phyloP scores from a whole-genome alignment of 2,797 vertebrate genomes.

The Sebastes matsubarae region DNA sequence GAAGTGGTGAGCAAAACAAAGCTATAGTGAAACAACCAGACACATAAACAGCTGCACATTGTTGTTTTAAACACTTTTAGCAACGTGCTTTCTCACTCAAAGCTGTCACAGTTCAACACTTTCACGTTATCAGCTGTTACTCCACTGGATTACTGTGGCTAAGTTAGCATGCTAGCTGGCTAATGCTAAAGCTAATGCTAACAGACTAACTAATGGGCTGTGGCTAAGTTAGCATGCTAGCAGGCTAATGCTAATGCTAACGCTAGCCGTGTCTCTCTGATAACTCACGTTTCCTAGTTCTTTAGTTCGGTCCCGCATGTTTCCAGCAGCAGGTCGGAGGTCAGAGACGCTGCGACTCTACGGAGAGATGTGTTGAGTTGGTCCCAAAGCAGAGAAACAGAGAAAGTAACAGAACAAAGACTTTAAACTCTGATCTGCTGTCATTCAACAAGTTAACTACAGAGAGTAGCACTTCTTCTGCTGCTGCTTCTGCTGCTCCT shows the following conservation, averaged over 20 bases:
- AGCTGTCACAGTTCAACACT: not conserved
- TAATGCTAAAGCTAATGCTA: slow-evolving; percentile 46
- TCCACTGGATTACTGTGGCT: not conserved
- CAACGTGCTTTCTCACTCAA: rapidly evolving
- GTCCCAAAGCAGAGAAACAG: not conserved
- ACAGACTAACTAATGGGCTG: not conserved
- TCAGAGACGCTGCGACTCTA: not conserved
- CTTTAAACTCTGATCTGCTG: slow-evolving; percentile 34
- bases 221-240: slow-evolving; percentile 30
- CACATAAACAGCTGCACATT: rapidly evolving
- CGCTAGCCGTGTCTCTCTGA: slow-evolving; percentile 30
- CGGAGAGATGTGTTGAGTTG: not conserved
- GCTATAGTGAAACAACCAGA: not conserved
- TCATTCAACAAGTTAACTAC: slow-evolving; percentile 68
- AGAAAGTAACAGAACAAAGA: not conserved
- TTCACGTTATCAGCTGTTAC: no score
- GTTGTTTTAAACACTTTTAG: rapidly evolving
- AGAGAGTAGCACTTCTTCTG: not conserved
- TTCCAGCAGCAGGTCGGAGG: not conserved
- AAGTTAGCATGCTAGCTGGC: slow-evolving; percentile 34
- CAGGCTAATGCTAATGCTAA: slow-evolving; percentile 48
- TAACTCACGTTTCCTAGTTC: slow-evolving; percentile 83
- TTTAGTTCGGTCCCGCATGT: slow-evolving; percentile 85
- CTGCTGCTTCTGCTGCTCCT: not conserved
- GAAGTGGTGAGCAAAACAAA: slow-evolving; percentile 28